These are phyloP conservation scores for Leucosticte australis DNA, from an alignment of 2,113 vertebrate species.

Conservation along the genomic window DNA sequence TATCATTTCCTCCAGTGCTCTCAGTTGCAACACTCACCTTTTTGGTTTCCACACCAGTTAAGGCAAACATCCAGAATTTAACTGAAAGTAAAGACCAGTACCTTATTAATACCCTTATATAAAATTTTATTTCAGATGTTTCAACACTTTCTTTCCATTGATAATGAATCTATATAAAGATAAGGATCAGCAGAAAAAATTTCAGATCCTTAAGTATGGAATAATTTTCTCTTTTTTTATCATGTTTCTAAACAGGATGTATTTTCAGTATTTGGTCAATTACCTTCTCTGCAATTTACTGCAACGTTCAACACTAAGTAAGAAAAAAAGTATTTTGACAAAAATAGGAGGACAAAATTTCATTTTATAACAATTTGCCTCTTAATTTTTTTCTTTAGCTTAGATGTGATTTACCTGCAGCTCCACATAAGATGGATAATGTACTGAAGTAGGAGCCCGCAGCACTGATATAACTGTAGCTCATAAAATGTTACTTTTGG, in stretches of 20 bases:
- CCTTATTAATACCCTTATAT: background rate
- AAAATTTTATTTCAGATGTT: background rate
- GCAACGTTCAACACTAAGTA: background rate
- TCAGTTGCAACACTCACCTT: background rate
- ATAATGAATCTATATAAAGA: background rate
- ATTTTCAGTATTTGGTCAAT: background rate
- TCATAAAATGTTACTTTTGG: background rate
- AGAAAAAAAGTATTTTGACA: background rate
- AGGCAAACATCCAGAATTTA: background rate
- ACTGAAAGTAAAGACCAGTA: background rate
- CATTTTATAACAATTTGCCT: background rate
- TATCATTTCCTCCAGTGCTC: background rate
- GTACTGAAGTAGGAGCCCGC: rapidly evolving
- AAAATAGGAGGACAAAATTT: background rate
- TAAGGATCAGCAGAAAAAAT: background rate
- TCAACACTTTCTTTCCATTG: background rate
- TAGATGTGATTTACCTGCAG: background rate
- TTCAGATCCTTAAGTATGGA: background rate
- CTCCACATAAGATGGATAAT: background rate
- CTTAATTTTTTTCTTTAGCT: background rate
- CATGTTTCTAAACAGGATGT: background rate
- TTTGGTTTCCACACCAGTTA: background rate
- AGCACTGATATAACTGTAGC: background rate
- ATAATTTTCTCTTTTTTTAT: background rate
- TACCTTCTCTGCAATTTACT: background rate